A percentile compares a stretch with the other conserved stretches of the same genome.
Evolutionary conservation across 2,888 invertebrate genomes (phyloP).

Genomic region (Oscheius sp.): DNA sequence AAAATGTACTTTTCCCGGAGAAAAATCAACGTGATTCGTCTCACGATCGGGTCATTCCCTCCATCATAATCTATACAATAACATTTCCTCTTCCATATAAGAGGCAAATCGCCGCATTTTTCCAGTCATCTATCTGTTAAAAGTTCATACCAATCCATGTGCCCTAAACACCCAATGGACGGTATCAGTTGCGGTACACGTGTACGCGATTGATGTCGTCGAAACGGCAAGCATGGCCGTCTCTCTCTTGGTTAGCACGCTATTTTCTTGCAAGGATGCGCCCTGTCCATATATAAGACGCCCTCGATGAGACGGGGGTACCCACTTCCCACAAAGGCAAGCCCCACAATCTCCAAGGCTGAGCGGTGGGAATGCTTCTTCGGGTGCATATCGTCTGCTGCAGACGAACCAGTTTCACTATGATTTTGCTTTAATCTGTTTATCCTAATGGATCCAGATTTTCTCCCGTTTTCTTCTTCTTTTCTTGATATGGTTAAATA

Average conservation of each 20-base stretch:
- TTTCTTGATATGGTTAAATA: neutral
- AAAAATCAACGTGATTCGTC: no score
- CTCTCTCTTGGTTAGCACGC: conserved; percentile 26
- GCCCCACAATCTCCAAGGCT: neutral
- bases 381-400: conserved; percentile 8
- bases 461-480: neutral
- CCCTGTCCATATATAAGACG: conserved; percentile 26
- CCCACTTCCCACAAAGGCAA: conserved; percentile 26
- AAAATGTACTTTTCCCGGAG: no score
- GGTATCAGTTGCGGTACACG: neutral
- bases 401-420: neutral
- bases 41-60: no score
- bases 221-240: conserved; percentile 27
- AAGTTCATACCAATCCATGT: no score
- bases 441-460: neutral
- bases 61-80: no score
- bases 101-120: no score
- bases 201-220: conserved; percentile 26
- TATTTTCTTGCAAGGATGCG: conserved; percentile 37
- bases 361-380: conserved; percentile 8
- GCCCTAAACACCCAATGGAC: no score
- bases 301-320: conserved; percentile 19
- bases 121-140: no score
- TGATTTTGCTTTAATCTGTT: no score
- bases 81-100: no score